These are phyloP conservation scores for Resseliella maxima DNA, from an alignment of 2,888 invertebrate species.

Conservation along the genomic window DNA sequence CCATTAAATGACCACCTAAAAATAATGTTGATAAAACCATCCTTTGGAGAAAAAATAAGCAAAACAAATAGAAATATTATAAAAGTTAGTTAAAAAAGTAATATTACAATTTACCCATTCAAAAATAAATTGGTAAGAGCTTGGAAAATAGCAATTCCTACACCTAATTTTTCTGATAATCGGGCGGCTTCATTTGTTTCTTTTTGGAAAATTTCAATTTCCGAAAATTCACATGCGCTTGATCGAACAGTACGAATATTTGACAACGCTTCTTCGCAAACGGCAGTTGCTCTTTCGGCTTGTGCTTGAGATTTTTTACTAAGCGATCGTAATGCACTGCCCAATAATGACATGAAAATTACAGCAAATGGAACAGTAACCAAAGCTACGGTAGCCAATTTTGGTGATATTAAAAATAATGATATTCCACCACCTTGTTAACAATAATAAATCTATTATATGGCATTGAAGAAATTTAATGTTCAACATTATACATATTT, in stretches of 20 bases:
- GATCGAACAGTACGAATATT: slow-evolving; percentile 95
- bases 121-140: slow-evolving; percentile 87
- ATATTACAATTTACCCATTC: slow-evolving; percentile 71
- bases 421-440: slow-evolving; percentile 64
- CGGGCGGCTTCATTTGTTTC: slow-evolving; percentile 81
- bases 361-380: slow-evolving; percentile 89
- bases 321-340: slow-evolving; percentile 78
- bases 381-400: slow-evolving; percentile 85
- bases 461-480: too few relatives aligned
- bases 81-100: background rate
- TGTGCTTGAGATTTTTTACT: slow-evolving; percentile 84
- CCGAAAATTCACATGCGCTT: slow-evolving; percentile 91
- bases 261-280: slow-evolving; percentile 92
- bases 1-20: slow-evolving; percentile 89
- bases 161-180: slow-evolving; percentile 80
- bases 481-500: background rate
- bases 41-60: slow-evolving; percentile 65
- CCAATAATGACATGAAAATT: slow-evolving; percentile 84
- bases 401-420: slow-evolving; percentile 87
- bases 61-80: slow-evolving; percentile 55
- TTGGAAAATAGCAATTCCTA: slow-evolving; percentile 93
- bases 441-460: background rate
- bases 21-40: slow-evolving; percentile 90
- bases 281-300: slow-evolving; percentile 85
- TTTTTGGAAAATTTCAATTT: slow-evolving; percentile 75